A percentile compares a stretch with the other conserved stretches of the same genome.
Conservation (phyloP, 2,797 vertebrate species). For the Rhadinocentrus ornatus region DNA sequence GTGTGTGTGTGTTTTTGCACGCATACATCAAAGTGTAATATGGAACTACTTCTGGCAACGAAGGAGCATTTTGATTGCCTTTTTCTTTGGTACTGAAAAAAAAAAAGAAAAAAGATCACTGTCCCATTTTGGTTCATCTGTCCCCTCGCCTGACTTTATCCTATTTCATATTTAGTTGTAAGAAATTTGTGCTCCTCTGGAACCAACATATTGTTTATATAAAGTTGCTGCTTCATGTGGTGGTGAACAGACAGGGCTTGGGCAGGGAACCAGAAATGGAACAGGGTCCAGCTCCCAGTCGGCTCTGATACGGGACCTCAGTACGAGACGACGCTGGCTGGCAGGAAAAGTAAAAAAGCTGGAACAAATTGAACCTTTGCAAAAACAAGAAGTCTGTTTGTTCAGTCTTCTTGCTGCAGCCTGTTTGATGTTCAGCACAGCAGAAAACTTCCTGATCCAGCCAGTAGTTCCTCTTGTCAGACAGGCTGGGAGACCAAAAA, state of each 20-base stretch:
- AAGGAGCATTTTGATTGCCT: conserved; percentile 76
- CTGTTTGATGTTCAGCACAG: conserved; percentile 68
- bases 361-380: conserved; percentile 59
- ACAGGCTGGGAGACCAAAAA: conserved; percentile 66
- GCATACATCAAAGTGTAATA: conserved; percentile 77
- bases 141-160: conserved; percentile 48
- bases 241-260: conserved; percentile 62
- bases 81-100: conserved; percentile 77
- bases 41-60: conserved; percentile 77
- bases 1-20: conserved; percentile 66
- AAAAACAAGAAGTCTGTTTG: conserved; percentile 65
- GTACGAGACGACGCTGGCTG: conserved; percentile 64
- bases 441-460: conserved; percentile 64
- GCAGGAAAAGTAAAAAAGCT: conserved; percentile 60
- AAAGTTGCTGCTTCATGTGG: conserved; percentile 71
- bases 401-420: conserved; percentile 63
- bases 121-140: conserved; percentile 70
- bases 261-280: conserved; percentile 71
- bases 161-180: conserved; percentile 55
- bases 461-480: conserved; percentile 69
- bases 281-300: conserved; percentile 74
- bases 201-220: conserved; percentile 60
- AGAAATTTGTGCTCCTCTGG: conserved; percentile 60
- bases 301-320: conserved; percentile 63
- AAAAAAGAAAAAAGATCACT: conserved; percentile 61